These are phyloP conservation scores for Ophion ventricosus DNA, from an alignment of 2,888 invertebrate species.

Conservation along the genomic window DNA sequence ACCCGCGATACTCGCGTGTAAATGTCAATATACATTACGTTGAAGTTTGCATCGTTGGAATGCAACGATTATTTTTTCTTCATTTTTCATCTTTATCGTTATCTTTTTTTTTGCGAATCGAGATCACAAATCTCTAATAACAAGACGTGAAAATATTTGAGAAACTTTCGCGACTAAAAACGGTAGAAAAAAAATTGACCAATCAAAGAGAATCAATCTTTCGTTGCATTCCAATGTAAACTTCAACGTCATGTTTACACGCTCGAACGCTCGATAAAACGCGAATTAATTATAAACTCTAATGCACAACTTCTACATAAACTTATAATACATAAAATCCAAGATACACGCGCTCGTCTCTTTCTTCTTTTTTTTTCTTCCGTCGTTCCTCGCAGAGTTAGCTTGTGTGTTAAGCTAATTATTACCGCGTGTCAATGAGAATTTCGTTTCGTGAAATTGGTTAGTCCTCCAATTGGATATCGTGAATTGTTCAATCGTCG, in stretches of 20 bases:
- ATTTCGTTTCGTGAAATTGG: conserved; percentile 33
- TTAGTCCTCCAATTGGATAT: conserved; percentile 2
- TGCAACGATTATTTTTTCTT: too few species aligned
- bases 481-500: conserved; percentile 38
- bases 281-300: conserved; percentile 50
- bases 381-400: conserved; percentile 1
- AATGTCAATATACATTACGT: too few species aligned
- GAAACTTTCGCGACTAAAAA: too few species aligned
- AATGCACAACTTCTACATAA: conserved; percentile 59
- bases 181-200: too few species aligned
- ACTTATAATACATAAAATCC: conserved; percentile 60
- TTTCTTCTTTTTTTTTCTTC: conserved; percentile 1
- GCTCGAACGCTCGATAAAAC: conserved; percentile 43
- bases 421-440: conserved; percentile 4
- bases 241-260: background rate
- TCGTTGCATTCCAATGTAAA: too few species aligned
- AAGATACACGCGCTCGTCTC: conserved; percentile 23
- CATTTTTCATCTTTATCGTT: too few species aligned
- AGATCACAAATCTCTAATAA: too few species aligned
- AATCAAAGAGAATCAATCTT: too few species aligned
- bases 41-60: too few species aligned
- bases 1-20: conserved; percentile 26
- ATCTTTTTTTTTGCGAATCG: too few species aligned
- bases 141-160: too few species aligned
- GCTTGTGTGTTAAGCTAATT: conserved; percentile 48